These are phyloP conservation scores for Pseudolycoriella hygida DNA, from an alignment of 2,888 invertebrate genomes.

Conservation along the genomic window DNA sequence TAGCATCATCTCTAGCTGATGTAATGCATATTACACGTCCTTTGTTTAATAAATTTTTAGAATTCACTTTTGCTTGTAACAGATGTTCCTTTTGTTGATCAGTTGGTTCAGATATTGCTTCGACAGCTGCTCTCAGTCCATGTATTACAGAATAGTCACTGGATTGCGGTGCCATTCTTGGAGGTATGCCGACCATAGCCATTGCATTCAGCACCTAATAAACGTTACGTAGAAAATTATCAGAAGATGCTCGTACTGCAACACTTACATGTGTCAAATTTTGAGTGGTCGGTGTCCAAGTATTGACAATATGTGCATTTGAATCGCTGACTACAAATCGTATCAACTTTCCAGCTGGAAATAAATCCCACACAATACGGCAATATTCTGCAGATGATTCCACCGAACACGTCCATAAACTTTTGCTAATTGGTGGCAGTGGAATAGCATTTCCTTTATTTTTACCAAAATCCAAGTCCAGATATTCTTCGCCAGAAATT, in stretches of 20 bases:
- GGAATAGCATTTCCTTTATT: slow-evolving; percentile 54
- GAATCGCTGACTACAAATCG: slow-evolving; percentile 76
- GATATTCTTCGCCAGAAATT: slow-evolving; percentile 23
- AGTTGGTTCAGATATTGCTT: slow-evolving; percentile 66
- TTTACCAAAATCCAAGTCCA: slow-evolving; percentile 25
- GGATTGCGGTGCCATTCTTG: slow-evolving; percentile 34
- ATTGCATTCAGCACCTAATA: slow-evolving; percentile 61
- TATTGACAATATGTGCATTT: slow-evolving; percentile 68
- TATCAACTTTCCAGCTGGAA: slow-evolving; percentile 73
- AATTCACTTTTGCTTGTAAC: slow-evolving; percentile 21
- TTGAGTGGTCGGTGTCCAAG: slow-evolving; percentile 70
- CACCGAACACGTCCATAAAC: slow-evolving; percentile 90
- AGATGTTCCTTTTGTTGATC: slow-evolving; percentile 44
- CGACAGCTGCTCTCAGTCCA: slow-evolving; percentile 71
- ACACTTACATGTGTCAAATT: slow-evolving; percentile 58
- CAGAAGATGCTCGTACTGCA: not conserved
- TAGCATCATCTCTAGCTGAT: slow-evolving; percentile 70
- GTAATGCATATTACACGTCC: slow-evolving; percentile 85
- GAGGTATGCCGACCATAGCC: slow-evolving; percentile 64
- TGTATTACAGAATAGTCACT: slow-evolving; percentile 55
- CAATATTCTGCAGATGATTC: slow-evolving; percentile 94
- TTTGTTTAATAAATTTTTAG: slow-evolving; percentile 20
- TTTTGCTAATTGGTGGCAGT: slow-evolving; percentile 73
- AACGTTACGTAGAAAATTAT: slow-evolving; percentile 1
- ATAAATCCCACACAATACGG: slow-evolving; percentile 93